Evolutionary conservation across 1,140 invertebrate genomes (phyloP).

Genomic region (Lordiphosa clarofinis): DNA sequence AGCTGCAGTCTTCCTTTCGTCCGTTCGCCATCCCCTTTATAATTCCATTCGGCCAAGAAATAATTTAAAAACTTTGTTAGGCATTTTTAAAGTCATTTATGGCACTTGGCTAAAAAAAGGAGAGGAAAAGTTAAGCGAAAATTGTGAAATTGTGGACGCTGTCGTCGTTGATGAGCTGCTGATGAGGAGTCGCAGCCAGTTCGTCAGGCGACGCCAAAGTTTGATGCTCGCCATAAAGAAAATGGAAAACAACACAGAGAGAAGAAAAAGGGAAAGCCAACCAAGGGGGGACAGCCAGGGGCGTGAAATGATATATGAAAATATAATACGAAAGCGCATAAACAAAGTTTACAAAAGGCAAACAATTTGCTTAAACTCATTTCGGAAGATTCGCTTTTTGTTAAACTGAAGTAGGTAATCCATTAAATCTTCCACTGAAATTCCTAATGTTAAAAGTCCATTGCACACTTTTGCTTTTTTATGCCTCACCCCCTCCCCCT

Average conservation of each 20-base stretch:
- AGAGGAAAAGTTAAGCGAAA: constrained; percentile 11
- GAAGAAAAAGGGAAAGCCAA: constrained; percentile 4
- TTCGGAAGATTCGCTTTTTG: constrained; percentile 3
- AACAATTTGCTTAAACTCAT: constrained; percentile 4
- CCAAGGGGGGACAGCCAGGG: neutral
- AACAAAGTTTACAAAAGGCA: constrained; percentile 5
- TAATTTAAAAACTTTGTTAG: constrained; percentile 76
- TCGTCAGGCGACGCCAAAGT: constrained; percentile 32
- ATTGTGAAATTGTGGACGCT: constrained; percentile 50
- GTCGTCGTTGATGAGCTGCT: constrained; percentile 68
- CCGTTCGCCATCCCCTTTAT: constrained; percentile 61
- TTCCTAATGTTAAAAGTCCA: neutral
- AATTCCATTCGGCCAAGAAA: constrained; percentile 71
- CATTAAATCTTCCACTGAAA: constrained; percentile 19
- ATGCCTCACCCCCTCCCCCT: no score
- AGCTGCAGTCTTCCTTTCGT: constrained; percentile 26
- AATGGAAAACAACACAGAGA: constrained; percentile 47
- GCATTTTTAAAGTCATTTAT: constrained; percentile 75
- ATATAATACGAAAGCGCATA: constrained; percentile 10
- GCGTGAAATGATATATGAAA: constrained; percentile 6
- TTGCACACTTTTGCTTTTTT: constrained; percentile 47
- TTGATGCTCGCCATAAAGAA: constrained; percentile 51
- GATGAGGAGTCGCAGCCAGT: constrained; percentile 53
- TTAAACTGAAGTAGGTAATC: neutral
- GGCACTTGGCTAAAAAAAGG: constrained; percentile 22